A percentile compares a stretch with the other conserved stretches of the same genome.
These are phyloP conservation scores for Siphlonurus alternatus DNA, from an alignment of 2,888 invertebrate species.

Conservation along the genomic window DNA sequence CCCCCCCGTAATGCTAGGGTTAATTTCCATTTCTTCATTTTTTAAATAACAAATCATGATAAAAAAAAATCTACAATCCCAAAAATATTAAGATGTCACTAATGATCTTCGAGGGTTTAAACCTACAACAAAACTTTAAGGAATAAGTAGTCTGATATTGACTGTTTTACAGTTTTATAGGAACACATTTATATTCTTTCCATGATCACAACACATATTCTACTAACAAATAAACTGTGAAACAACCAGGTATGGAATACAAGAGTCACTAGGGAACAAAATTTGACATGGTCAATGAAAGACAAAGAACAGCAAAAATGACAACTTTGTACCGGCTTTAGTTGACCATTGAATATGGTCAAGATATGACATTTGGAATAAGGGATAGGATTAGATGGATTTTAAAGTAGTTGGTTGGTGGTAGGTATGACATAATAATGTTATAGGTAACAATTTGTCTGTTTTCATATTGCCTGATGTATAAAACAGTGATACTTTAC, in stretches of 20 bases:
- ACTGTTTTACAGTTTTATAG: conserved; percentile 14
- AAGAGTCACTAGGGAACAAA: conserved; percentile 14
- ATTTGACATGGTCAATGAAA: conserved; percentile 11
- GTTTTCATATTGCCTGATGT: conserved; percentile 8
- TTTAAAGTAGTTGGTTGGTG: too few species aligned
- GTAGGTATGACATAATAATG: too few species aligned
- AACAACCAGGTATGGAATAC: conserved; percentile 16
- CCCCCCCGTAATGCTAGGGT: too few species aligned
- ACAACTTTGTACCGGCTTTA: conserved; percentile 11
- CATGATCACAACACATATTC: conserved; percentile 16
- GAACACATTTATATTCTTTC: conserved; percentile 17
- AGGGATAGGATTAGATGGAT: conserved; percentile 10
- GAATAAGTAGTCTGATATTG: not conserved
- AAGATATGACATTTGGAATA: conserved; percentile 9
- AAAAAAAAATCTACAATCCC: too few species aligned
- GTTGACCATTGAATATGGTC: conserved; percentile 8
- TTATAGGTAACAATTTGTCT: conserved; percentile 8
- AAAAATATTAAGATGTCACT: too few species aligned
- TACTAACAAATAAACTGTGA: conserved; percentile 14
- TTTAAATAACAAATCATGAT: too few species aligned
- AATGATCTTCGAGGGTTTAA: too few species aligned
- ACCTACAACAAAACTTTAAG: too few species aligned
- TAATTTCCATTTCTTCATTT: too few species aligned
- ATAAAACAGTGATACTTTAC: conserved; percentile 8
- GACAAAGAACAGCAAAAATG: conserved; percentile 10